These are phyloP conservation scores for Aphidius colemani DNA, from an alignment of 2,888 invertebrate species.

Conservation along the genomic window DNA sequence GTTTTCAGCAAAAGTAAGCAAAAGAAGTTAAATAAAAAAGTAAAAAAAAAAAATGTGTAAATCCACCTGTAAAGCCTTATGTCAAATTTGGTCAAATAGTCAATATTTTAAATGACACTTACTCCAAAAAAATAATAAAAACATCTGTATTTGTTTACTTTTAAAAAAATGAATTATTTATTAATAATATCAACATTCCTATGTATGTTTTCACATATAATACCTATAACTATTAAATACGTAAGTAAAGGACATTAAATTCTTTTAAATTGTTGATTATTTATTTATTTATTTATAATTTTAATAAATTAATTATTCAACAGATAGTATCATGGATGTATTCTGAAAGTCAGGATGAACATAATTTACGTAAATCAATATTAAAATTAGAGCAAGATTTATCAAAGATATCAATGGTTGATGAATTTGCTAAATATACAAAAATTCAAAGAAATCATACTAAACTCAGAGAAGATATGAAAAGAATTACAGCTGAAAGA, in stretches of 20 bases:
- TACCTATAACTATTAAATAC: conserved; percentile 46
- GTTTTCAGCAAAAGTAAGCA: no score
- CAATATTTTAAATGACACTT: no score
- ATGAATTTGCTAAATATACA: conserved; percentile 59
- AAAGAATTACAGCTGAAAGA: conserved; percentile 25
- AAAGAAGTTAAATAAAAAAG: no score
- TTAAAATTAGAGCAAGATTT: conserved; percentile 49
- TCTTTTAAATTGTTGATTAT: background rate
- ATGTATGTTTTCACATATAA: conserved; percentile 44
- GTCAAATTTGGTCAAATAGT: no score
- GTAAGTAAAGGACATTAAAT: conserved; percentile 40
- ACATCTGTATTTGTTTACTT: no score
- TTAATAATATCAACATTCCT: conserved; percentile 46
- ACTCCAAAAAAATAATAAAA: no score
- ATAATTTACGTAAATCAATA: conserved; percentile 42
- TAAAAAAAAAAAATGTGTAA: no score
- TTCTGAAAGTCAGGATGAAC: conserved; percentile 38
- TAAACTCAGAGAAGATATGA: conserved; percentile 48
- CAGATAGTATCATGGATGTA: conserved; percentile 43
- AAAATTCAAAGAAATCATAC: conserved; percentile 55
- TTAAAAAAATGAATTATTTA: conserved; percentile 42
- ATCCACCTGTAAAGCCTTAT: no score
- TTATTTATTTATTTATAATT: conserved; percentile 7
- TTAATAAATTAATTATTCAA: conserved; percentile 12
- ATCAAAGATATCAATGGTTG: conserved; percentile 52